phyloP scores from a whole-genome alignment of 2,888 invertebrate species.

The Eucera pruinosa region DNA sequence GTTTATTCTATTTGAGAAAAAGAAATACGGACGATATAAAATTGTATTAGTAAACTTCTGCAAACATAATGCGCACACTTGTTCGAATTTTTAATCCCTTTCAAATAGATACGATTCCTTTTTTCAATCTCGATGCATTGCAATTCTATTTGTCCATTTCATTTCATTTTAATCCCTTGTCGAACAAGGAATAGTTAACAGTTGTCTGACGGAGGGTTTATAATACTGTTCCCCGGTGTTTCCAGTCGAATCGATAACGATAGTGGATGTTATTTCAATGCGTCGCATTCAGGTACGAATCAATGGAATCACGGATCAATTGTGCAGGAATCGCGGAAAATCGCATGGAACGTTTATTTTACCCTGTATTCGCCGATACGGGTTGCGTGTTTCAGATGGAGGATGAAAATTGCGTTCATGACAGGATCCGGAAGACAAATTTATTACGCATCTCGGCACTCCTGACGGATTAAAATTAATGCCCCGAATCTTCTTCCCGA shows the following conservation, averaged over 20 bases:
- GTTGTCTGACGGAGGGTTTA: conserved; percentile 5
- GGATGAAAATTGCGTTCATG: conserved; percentile 31
- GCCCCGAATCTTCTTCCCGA: background rate
- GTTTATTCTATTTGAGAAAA: no score
- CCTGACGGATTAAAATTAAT: conserved; percentile 19
- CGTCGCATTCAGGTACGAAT: conserved; percentile 56
- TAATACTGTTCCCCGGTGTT: conserved; percentile 25
- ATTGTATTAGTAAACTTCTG: background rate
- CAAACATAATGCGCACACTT: background rate
- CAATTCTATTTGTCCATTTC: background rate
- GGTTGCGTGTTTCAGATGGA: background rate
- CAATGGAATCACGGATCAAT: conserved; percentile 58
- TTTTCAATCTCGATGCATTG: no score
- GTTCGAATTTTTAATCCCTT: background rate
- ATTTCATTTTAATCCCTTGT: background rate
- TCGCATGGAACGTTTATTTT: conserved; percentile 59
- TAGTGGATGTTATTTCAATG: conserved; percentile 41
- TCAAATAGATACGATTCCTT: background rate
- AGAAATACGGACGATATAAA: background rate
- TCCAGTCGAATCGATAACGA: conserved; percentile 3
- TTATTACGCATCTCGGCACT: conserved; percentile 20
- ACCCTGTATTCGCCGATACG: conserved; percentile 7
- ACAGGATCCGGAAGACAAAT: conserved; percentile 17
- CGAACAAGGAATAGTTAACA: conserved; percentile 3
- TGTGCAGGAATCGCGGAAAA: conserved; percentile 60